phyloP scores from a whole-genome alignment of 2,888 invertebrate species.

The Omphaloscelis lunosa region DNA sequence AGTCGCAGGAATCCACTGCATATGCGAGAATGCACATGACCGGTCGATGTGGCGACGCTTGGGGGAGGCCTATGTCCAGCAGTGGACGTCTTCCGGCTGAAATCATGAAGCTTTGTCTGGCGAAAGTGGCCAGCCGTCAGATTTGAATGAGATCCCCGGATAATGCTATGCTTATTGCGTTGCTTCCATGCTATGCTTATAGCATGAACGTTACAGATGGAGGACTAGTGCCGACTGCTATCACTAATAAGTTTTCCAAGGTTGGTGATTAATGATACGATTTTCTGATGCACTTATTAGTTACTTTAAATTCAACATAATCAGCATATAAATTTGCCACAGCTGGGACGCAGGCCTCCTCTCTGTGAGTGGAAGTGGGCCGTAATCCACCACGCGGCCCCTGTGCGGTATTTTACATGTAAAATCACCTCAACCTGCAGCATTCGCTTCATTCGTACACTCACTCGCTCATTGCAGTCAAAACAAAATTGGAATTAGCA shows the following conservation, averaged over 20 bases:
- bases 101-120: background rate
- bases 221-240: background rate
- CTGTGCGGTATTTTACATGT: background rate
- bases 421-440: slow-evolving; percentile 9
- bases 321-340: background rate
- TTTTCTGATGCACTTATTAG: background rate
- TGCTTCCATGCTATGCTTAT: background rate
- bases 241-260: no score
- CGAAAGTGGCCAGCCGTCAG: no score
- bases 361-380: background rate
- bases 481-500: slow-evolving; percentile 23
- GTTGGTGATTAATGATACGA: background rate
- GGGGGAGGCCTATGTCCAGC: no score
- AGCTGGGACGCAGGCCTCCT: background rate
- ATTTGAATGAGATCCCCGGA: no score
- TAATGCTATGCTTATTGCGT: no score
- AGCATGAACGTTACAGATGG: background rate
- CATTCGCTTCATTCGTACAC: background rate
- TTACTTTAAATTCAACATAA: background rate
- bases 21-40: background rate
- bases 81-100: no score
- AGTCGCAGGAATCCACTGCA: background rate
- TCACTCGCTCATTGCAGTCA: slow-evolving; percentile 30
- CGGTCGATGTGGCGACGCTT: no score
- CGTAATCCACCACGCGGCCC: background rate